Evolutionary conservation across 2,888 invertebrate species (phyloP), one percentile per base, ranked within the genome.

Genomic region (Helobdella robusta): DNA sequence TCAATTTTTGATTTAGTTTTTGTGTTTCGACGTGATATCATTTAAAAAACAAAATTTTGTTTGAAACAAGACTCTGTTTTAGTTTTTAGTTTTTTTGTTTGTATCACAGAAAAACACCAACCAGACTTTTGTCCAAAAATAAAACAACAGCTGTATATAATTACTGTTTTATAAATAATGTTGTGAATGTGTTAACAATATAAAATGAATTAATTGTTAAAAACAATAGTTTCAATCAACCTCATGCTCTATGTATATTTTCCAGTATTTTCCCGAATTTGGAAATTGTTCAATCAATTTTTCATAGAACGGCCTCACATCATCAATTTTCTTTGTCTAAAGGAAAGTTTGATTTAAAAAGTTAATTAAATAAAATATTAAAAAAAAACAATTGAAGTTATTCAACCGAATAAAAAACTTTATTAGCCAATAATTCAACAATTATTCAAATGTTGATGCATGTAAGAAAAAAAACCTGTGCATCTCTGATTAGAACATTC

Each of bases 241-340:
- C 78, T 79, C 79, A 70, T 78, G 78, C 71, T 79, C 79, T 65
- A 79, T 78, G 81, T 93, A 99, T 73, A 95, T 90, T 82, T 94
- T 93, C 98, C 98, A 99, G 79, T 90, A 98, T 66, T 94, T 85
- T 1, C 97, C 98, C 4, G 94, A 90, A 40, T 92, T 93, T 0
- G 97, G 94, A 77, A 97, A 98, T 5, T 91, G 90, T 0, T 84
- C 82, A 0, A 98, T 89, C n/a, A 98, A 83, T 73, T 89, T 89
- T 79, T 98, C 98, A 76, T 94, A 98, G 73, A 95, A 85, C 0
- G 86, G 83, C 58, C 97, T 84, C 4, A 94, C 91, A 78, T 94
- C 92, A 66, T 89, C 89, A 59, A 83, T 82, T 54, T 78, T 77
- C 71, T 79, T 79, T 28, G 78, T 78, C 82, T 82, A 70, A 3